phyloP scores from a whole-genome alignment of 2,113 vertebrate species.

The Corynorhinus townsendii region DNA sequence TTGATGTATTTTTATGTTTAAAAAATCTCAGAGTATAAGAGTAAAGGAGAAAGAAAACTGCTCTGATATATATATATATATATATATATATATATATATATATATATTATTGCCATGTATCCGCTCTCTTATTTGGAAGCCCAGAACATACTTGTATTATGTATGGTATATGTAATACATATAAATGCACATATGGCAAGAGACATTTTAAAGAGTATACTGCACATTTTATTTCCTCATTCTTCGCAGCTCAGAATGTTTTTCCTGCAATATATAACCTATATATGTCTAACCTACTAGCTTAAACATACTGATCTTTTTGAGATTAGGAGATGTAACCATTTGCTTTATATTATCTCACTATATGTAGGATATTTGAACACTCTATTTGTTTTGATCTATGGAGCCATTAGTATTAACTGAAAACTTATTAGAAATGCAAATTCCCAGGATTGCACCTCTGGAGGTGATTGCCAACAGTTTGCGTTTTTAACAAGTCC shows the following conservation, averaged over 20 bases:
- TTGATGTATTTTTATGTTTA: not conserved
- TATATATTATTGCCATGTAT: not conserved
- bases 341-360: not conserved
- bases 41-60: not conserved
- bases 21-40: not conserved
- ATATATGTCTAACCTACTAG: not conserved
- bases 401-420: not conserved
- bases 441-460: not conserved
- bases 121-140: not conserved
- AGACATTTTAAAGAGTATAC: not conserved
- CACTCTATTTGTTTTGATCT: not conserved
- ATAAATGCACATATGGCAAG: not conserved
- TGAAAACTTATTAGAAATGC: not conserved
- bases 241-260: not conserved
- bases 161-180: not conserved
- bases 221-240: not conserved
- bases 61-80: not conserved
- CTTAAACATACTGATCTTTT: not conserved
- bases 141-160: fast-evolving
- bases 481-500: not conserved
- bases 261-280: not conserved
- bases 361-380: not conserved
- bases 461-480: not conserved
- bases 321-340: not conserved
- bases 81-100: too few relatives aligned